phyloP scores from a whole-genome alignment of 2,113 vertebrate species.

The Salvator merianae region DNA sequence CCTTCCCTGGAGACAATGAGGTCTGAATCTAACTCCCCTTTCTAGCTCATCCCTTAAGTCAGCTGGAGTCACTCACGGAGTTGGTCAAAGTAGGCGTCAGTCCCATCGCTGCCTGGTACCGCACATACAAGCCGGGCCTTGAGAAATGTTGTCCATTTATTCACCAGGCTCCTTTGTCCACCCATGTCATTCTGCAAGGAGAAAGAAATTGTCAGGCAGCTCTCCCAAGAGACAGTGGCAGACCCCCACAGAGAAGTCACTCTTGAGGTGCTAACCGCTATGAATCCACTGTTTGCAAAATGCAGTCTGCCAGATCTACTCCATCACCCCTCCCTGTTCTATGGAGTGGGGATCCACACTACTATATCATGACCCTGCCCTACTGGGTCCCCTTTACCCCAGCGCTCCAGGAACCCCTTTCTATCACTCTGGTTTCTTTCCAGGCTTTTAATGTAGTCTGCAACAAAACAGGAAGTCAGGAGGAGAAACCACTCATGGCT shows the following conservation, averaged over 20 bases:
- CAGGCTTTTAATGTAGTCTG: not conserved
- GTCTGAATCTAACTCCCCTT: not conserved
- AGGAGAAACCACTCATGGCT: too few relatives aligned
- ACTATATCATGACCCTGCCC: not conserved
- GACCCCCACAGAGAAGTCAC: too few relatives aligned
- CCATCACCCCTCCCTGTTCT: not conserved
- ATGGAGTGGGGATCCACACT: not conserved
- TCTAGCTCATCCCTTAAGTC: not conserved
- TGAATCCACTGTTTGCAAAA: not conserved
- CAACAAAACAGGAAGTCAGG: not conserved
- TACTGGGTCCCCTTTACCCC: not conserved
- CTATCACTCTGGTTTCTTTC: not conserved
- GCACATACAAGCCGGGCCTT: constrained; percentile 94
- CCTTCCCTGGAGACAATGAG: not conserved
- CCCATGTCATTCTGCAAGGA: constrained; percentile 90
- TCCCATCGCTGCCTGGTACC: constrained; percentile 85
- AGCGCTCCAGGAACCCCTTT: too few relatives aligned
- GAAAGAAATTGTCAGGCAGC: not conserved
- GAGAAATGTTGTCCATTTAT: constrained; percentile 97
- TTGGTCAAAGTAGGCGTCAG: constrained; percentile 91
- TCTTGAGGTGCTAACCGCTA: not conserved
- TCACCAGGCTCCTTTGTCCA: constrained; percentile 93
- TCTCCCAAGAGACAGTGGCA: not conserved
- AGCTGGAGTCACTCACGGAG: constrained; percentile 84
- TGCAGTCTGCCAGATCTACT: not conserved